Conservation (phyloP, 1,140 invertebrate genomes). For the Chironomus striatipennis region DNA sequence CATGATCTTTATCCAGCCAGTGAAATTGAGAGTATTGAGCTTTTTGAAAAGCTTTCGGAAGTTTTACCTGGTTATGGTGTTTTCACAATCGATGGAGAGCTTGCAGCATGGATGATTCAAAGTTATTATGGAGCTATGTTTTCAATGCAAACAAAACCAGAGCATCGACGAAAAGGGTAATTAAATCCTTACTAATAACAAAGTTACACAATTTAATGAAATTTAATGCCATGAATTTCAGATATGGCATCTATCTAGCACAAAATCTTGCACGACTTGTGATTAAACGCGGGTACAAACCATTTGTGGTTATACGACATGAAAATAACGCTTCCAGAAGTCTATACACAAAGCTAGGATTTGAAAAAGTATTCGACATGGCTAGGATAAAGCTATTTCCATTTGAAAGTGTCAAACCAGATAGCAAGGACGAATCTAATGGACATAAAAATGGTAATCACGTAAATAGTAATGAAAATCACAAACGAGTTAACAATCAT, state of each 20-base stretch:
- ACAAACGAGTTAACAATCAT: conserved; percentile 8
- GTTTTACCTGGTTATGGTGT: conserved; percentile 68
- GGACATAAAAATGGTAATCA: conserved; percentile 8
- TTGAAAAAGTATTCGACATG: conserved; percentile 64
- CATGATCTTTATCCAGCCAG: conserved; percentile 76
- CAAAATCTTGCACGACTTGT: conserved; percentile 57
- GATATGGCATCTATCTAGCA: conserved; percentile 58
- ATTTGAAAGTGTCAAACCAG: conserved; percentile 29
- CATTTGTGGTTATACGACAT: conserved; percentile 76
- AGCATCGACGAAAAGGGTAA: conserved; percentile 66
- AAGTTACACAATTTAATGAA: not conserved
- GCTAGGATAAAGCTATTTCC: conserved; percentile 66
- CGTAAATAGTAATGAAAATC: not conserved
- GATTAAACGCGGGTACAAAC: conserved; percentile 62
- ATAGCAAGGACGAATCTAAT: conserved; percentile 26
- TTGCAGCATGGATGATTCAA: conserved; percentile 79
- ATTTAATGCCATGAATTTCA: conserved; percentile 25
- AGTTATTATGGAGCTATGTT: conserved; percentile 84
- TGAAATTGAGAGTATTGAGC: conserved; percentile 70
- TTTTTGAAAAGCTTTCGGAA: conserved; percentile 67
- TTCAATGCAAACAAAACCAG: conserved; percentile 78
- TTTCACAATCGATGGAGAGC: conserved; percentile 54
- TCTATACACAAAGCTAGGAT: conserved; percentile 69
- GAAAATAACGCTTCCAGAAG: conserved; percentile 74
- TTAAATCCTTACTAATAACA: not conserved